phyloP scores from a whole-genome alignment of 2,113 vertebrate genomes.

The Anser cygnoides region DNA sequence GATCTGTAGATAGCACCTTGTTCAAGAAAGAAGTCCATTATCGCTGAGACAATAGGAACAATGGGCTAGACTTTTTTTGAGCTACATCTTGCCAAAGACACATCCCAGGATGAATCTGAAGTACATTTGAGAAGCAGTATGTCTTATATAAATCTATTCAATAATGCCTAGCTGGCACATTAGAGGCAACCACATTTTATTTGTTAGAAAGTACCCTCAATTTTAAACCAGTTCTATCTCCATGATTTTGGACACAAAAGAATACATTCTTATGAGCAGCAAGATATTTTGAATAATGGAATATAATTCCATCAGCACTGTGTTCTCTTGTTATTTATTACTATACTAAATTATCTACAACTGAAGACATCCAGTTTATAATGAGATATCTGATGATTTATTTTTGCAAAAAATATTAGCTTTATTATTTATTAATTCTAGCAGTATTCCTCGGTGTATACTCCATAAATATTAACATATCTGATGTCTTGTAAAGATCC shows the following conservation, averaged over 20 bases:
- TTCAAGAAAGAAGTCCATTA: not conserved
- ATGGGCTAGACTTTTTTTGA: not conserved
- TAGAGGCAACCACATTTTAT: not conserved
- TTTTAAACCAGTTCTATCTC: not conserved
- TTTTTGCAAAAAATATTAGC: slow-evolving; percentile 73
- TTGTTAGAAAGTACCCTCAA: not conserved
- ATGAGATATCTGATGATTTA: slow-evolving; percentile 73
- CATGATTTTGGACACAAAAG: not conserved
- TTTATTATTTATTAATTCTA: slow-evolving; percentile 82
- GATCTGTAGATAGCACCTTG: not conserved
- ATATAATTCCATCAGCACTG: slow-evolving; percentile 30
- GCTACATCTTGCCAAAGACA: not conserved
- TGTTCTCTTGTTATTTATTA: slow-evolving; percentile 68
- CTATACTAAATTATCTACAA: slow-evolving; percentile 66
- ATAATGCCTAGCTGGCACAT: not conserved
- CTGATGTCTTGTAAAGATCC: slow-evolving; percentile 59
- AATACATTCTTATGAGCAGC: not conserved
- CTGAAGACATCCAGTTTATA: slow-evolving; percentile 59
- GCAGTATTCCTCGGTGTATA: slow-evolving; percentile 60
- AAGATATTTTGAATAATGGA: slow-evolving; percentile 59
- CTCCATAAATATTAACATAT: slow-evolving; percentile 79
- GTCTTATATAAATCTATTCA: not conserved
- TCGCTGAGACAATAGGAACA: not conserved
- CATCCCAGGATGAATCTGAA: not conserved
- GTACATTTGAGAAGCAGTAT: not conserved